These are phyloP conservation scores for Eurytoma adleriae DNA, from an alignment of 2,888 invertebrate genomes.

Conservation along the genomic window DNA sequence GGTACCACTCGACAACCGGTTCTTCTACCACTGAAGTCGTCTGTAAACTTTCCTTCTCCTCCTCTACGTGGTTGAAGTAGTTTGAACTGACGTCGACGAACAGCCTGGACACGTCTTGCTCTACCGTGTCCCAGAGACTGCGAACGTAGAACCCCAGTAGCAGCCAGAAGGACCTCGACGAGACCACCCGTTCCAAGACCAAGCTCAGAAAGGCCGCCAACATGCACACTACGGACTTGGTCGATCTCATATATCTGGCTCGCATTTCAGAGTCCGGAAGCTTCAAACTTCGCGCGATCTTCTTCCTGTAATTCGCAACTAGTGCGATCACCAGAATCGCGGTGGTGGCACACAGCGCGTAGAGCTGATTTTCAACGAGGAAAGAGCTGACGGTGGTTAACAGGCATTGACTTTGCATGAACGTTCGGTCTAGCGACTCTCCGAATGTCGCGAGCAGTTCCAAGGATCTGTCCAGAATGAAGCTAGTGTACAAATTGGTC, in stretches of 20 bases:
- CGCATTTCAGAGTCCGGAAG: neutral
- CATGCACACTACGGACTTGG: neutral
- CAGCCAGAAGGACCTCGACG: conserved; percentile 46
- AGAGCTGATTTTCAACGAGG: conserved; percentile 2
- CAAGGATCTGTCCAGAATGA: neutral
- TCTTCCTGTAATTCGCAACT: neutral
- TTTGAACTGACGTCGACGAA: neutral
- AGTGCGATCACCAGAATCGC: neutral
- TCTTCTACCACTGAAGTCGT: neutral
- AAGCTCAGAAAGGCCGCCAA: neutral
- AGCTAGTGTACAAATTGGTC: neutral
- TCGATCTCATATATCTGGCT: neutral
- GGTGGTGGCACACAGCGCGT: neutral
- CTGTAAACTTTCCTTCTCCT: neutral
- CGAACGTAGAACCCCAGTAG: conserved; percentile 32
- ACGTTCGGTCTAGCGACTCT: neutral
- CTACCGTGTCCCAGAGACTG: conserved; percentile 12
- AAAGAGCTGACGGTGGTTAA: neutral
- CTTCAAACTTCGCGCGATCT: neutral
- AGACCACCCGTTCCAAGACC: neutral
- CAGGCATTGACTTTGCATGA: neutral
- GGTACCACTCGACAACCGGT: neutral
- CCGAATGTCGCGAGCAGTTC: too few species aligned
- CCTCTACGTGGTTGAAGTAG: neutral
- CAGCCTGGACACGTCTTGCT: neutral